A percentile compares a stretch with the other conserved stretches of the same genome.
Evolutionary conservation across 2,113 vertebrate species (phyloP).

Genomic region (Oryzias javanicus): DNA sequence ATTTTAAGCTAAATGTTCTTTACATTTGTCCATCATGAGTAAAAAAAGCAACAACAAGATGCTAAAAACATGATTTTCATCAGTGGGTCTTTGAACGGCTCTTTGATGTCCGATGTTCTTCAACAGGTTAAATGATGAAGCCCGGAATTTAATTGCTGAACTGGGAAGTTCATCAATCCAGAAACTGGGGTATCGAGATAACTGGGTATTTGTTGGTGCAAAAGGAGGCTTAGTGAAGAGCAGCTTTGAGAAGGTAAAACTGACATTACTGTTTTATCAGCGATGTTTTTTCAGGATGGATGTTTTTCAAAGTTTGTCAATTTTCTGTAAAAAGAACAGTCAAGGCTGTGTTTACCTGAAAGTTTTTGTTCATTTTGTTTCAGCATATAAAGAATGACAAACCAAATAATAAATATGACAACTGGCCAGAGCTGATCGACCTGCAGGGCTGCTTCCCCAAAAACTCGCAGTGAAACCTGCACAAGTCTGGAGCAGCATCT

Average conservation of each 20-base stretch:
- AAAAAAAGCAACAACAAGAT: too few species aligned
- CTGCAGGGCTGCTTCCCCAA: conserved; percentile 89
- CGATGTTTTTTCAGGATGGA: neutral
- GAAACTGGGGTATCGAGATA: conserved; percentile 84
- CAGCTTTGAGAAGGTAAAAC: conserved; percentile 85
- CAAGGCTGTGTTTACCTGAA: neutral
- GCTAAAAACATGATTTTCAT: too few species aligned
- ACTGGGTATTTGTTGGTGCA: conserved; percentile 92
- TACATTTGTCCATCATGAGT: too few species aligned
- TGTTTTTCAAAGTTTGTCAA: neutral
- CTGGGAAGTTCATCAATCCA: conserved; percentile 82
- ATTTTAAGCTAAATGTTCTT: too few species aligned
- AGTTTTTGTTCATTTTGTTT: conserved; percentile 19
- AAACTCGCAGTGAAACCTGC: conserved; percentile 68
- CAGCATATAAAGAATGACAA: conserved; percentile 86
- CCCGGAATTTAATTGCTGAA: conserved; percentile 78
- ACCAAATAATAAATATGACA: conserved; percentile 84
- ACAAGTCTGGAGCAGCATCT: too few species aligned
- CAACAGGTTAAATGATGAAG: conserved; percentile 83
- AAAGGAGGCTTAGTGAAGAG: conserved; percentile 82
- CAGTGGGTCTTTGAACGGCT: too few species aligned
- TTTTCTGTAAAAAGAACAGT: neutral
- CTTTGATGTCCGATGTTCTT: neutral
- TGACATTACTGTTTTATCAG: too few species aligned
- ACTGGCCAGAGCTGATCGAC: conserved; percentile 90